Conservation (phyloP, 1,140 invertebrate species). For the Leptinotarsa defecta region DNA sequence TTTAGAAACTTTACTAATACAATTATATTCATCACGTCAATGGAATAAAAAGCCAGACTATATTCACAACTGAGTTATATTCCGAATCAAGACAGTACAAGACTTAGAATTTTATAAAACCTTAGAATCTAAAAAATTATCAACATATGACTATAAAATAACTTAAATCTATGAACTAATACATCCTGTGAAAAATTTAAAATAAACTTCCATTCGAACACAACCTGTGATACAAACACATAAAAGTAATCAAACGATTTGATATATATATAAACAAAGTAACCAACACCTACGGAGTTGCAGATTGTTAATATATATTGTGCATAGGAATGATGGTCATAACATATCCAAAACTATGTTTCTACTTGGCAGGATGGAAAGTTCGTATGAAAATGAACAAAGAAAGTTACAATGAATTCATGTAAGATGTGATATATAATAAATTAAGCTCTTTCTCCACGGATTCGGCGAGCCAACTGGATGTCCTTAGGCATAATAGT, state of each 20-base stretch:
- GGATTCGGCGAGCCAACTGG: constrained; percentile 84
- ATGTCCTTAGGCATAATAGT: constrained; percentile 98
- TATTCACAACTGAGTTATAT: not conserved
- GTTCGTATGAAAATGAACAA: constrained; percentile 24
- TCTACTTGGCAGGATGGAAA: constrained; percentile 15
- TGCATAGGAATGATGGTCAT: constrained; percentile 10
- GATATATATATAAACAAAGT: not conserved
- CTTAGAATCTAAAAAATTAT: constrained; percentile 5
- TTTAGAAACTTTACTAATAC: too few relatives aligned
- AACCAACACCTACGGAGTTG: constrained; percentile 7
- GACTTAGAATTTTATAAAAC: not conserved
- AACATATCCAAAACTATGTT: constrained; percentile 15
- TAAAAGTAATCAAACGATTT: not conserved
- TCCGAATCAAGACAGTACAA: not conserved
- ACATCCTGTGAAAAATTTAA: constrained; percentile 12
- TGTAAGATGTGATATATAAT: constrained; percentile 17
- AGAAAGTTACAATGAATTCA: constrained; percentile 29
- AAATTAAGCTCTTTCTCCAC: constrained; percentile 81
- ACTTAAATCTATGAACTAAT: not conserved
- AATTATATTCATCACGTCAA: too few relatives aligned
- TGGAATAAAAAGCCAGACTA: not conserved
- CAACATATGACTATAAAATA: not conserved
- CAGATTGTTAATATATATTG: not conserved
- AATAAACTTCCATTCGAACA: constrained; percentile 1
- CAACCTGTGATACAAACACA: not conserved